phyloP scores from a whole-genome alignment of 2,888 invertebrate genomes.

The Tridacna crocea region DNA sequence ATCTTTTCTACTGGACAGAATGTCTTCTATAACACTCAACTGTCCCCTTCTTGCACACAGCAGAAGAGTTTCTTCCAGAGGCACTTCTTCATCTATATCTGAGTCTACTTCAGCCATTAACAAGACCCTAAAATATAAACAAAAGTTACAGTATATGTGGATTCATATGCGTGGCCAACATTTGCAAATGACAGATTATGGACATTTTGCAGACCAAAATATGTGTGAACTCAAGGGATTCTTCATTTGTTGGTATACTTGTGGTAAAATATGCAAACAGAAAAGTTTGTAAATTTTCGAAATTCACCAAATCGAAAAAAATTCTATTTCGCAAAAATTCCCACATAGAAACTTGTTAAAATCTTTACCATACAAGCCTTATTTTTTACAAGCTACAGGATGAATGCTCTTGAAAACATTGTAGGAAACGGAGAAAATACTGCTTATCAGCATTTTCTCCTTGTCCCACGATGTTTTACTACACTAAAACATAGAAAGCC shows the following conservation, averaged over 20 bases:
- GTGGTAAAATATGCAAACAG: no score
- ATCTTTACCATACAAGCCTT: neutral
- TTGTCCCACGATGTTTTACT: no score
- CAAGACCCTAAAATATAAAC: neutral
- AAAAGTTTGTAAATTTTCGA: no score
- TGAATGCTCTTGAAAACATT: no score
- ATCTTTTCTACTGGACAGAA: conserved; percentile 86
- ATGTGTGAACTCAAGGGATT: neutral
- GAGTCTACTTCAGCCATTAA: conserved; percentile 30
- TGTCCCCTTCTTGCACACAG: conserved; percentile 88
- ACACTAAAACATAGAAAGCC: no score
- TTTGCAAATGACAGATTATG: neutral
- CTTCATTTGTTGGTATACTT: no score
- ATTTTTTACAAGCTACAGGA: no score
- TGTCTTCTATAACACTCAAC: conserved; percentile 86
- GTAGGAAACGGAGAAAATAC: no score
- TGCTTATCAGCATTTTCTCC: no score
- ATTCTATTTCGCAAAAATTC: neutral
- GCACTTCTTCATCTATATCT: conserved; percentile 42
- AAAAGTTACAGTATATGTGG: neutral
- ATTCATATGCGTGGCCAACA: no score
- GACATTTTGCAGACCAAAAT: neutral
- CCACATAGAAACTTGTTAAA: neutral
- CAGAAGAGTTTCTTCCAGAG: conserved; percentile 86
- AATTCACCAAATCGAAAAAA: neutral